Evolutionary conservation across 2,113 vertebrate genomes (phyloP).

Genomic region (Microcebus ravelobensis): DNA sequence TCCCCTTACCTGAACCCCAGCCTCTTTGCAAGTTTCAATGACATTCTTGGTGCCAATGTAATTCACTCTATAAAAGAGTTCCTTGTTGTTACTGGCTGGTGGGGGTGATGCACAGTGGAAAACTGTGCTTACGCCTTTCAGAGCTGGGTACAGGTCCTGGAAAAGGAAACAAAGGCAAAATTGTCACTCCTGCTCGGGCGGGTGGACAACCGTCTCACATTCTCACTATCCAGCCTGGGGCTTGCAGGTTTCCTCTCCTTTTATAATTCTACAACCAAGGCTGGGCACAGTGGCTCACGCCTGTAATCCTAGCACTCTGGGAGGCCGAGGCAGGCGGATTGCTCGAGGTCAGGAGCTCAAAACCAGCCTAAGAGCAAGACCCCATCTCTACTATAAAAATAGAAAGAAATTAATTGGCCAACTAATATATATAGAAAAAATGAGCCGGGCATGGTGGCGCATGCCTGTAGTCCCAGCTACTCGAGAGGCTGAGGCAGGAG

Average conservation of each 20-base stretch:
- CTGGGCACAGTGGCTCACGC: no score
- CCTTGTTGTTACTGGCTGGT: constrained; percentile 90
- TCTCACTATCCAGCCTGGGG: not conserved
- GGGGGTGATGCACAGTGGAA: constrained; percentile 98
- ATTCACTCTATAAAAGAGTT: constrained; percentile 95
- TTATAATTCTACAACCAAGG: not conserved
- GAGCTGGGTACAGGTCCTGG: constrained; percentile 91
- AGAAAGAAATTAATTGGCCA: no score
- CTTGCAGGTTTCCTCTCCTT: not conserved
- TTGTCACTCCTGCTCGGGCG: not conserved
- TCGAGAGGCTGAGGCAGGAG: no score
- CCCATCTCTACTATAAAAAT: no score
- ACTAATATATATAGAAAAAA: no score
- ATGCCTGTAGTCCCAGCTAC: no score
- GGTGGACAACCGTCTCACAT: constrained; percentile 5
- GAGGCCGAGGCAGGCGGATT: no score
- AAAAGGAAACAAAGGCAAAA: not conserved
- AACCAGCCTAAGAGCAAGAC: no score
- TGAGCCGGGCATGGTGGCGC: no score
- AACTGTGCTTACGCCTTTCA: constrained; percentile 90
- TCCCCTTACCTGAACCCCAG: constrained; percentile 93
- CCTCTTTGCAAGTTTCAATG: constrained; percentile 91
- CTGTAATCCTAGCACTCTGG: no score
- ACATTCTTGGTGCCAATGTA: constrained; percentile 91
- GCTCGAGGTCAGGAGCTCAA: no score